Conservation (phyloP, 2,113 vertebrate genomes). For the Columba livia region DNA sequence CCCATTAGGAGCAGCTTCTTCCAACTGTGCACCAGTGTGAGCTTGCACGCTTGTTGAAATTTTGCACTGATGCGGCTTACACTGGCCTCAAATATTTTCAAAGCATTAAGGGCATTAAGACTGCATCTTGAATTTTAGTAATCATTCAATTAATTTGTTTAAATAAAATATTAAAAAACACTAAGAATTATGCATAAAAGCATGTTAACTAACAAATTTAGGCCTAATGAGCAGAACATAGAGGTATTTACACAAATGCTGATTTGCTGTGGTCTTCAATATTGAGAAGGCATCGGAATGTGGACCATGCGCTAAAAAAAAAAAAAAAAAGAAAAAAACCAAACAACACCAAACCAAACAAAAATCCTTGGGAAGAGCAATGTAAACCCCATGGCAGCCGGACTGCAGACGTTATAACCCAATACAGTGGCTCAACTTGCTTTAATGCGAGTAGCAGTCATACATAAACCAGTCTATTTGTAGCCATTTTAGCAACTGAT, state of each 20-base stretch:
- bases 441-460: not conserved
- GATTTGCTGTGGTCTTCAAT: not conserved
- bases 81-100: not conserved
- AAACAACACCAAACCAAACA: not conserved
- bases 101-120: not conserved
- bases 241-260: slow-evolving; percentile 25
- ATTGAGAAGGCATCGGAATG: not conserved
- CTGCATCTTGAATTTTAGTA: not conserved
- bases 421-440: not conserved
- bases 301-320: not conserved
- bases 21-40: not conserved
- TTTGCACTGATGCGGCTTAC: slow-evolving; percentile 10
- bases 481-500: not conserved
- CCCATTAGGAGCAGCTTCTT: slow-evolving; percentile 23
- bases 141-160: not conserved
- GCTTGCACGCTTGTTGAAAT: not conserved
- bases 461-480: not conserved
- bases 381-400: not conserved
- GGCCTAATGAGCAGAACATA: not conserved
- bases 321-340: not conserved
- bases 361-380: not conserved
- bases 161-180: slow-evolving; percentile 35
- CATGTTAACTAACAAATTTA: not conserved
- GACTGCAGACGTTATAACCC: not conserved
- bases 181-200: slow-evolving; percentile 17